Evolutionary conservation across 1,140 invertebrate species (phyloP), one percentile per base, ranked within the genome.

Genomic region (Diachasmimorpha longicaudata): DNA sequence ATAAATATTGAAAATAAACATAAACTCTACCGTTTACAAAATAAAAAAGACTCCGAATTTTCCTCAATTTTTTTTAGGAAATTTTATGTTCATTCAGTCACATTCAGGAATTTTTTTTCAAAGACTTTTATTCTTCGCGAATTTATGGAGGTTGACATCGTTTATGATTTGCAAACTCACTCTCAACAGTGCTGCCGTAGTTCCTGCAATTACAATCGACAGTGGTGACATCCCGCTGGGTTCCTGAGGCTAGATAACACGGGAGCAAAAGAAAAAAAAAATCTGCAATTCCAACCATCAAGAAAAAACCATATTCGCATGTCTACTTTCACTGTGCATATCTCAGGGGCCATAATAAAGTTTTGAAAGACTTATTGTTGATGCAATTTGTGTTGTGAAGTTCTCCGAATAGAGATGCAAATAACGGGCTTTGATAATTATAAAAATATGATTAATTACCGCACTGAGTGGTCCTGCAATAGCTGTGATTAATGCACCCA

Each of bases 131-230:
- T 31, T 31, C 31, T 31, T 6, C 31, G 31, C 6, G 31, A 31
- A 31, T 3, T 31, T 31, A 31, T 2, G 2, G 31, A 31, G 31
- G 31, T 31, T 13, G 39, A 52, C n/a, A 52, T 52, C 6, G 14
- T 16, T 52, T 52, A 16, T 16, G 19, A 37, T 52, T 72, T 46
- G 19, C 48, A 16, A 37, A 81, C 86, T 0, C 85, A 89, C 87
- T 83, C 77, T 84, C 55, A 86, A 86, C 0, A 88, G 80, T 37
- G 76, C 77, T 46, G 87, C 79, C 13, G 86, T 70, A 16, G 88
- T 72, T 79, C 82, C 78, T 8, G 87, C 80, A 16, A 86, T 42
- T n/a, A 89, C 46, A 4, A 48, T 79, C 9, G 87, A 80, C 0
- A 89, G 76, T 31, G 81, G 78, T 10, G 87, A 80, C 76, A 79